Conservation (phyloP, 2,888 invertebrate genomes). For the Lasioglossum lativentre region DNA sequence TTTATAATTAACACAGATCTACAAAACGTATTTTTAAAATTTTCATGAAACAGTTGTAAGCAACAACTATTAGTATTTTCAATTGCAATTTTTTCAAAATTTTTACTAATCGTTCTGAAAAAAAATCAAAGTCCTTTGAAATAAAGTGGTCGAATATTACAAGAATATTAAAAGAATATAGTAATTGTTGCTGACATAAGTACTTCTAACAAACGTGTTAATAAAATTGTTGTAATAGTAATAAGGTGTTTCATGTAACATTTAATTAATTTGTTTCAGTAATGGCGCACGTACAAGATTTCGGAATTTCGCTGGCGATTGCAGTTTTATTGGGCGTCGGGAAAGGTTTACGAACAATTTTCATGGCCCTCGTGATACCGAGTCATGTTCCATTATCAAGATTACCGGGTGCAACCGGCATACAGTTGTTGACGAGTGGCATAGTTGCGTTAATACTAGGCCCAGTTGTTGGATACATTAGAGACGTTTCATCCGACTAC, state of each 20-base stretch:
- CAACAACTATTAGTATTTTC: no score
- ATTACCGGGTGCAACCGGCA: conserved; percentile 89
- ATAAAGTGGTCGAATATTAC: no score
- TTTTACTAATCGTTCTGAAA: no score
- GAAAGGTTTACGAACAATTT: conserved; percentile 90
- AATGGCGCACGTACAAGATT: conserved; percentile 87
- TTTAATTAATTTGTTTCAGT: conserved; percentile 81
- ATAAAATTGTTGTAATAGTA: neutral
- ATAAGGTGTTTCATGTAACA: neutral
- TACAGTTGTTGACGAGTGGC: conserved; percentile 89
- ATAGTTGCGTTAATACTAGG: conserved; percentile 87
- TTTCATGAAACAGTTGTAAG: no score
- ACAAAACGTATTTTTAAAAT: no score
- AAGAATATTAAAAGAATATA: no score
- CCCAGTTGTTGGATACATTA: conserved; percentile 89
- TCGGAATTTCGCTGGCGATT: conserved; percentile 86
- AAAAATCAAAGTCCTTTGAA: no score
- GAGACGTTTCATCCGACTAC: conserved; percentile 87
- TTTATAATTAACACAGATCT: no score
- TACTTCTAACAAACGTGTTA: neutral
- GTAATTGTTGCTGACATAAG: neutral
- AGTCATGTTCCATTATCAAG: conserved; percentile 89
- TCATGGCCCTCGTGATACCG: conserved; percentile 91
- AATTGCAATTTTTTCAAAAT: no score
- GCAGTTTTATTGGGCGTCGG: conserved; percentile 89